Evolutionary conservation across 2,113 vertebrate genomes (phyloP), one percentile per base, ranked within the genome.

Genomic region (Osmerus eperlanus): DNA sequence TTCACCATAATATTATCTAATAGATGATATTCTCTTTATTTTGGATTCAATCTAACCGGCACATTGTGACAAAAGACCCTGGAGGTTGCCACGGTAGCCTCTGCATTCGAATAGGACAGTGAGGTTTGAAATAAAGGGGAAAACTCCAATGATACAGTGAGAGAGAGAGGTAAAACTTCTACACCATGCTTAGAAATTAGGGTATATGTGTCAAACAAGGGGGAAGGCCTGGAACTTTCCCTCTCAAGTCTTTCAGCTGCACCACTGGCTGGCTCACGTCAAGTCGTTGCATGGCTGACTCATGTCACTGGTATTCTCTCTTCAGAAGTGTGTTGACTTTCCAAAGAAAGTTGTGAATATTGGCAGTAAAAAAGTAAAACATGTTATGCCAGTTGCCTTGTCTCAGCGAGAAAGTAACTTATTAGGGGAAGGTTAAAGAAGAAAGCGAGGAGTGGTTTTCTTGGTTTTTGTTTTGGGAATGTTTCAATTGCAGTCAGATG

Each of bases 161-260:
- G 52, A 74, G 77, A 67, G 16, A 52, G 25, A 70, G 9, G 19
- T 16, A 28, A n/a, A 19, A 23, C 21, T 25, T 59, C 32, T 18
- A 36, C 29, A 32, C 23, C 62, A 70, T 72, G 71, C 64, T 74
- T 72, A 76, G 85, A 90, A 88, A 87, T 79, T 86, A 85, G 85
- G 87, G 78, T 83, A 86, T 87, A 85, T 81, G 71, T 75, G 80
- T 80, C 83, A 83, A 85, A 81, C 21, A 56, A 73, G 67, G 66
- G 76, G 79, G 79, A 78, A 80, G 74, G 36, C 76, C 78, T 85
- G 32, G 69, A 68, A 67, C 74, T 63, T 81, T 73, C 73, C 61
- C 75, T 74, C 72, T 68, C 66, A 69, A 74, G 70, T 56, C 71
- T 68, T 71, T 74, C 63, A 19, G 60, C 79, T 74, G 58, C 65